Conservation (phyloP, 2,113 vertebrate genomes). For the Anguilla rostrata region DNA sequence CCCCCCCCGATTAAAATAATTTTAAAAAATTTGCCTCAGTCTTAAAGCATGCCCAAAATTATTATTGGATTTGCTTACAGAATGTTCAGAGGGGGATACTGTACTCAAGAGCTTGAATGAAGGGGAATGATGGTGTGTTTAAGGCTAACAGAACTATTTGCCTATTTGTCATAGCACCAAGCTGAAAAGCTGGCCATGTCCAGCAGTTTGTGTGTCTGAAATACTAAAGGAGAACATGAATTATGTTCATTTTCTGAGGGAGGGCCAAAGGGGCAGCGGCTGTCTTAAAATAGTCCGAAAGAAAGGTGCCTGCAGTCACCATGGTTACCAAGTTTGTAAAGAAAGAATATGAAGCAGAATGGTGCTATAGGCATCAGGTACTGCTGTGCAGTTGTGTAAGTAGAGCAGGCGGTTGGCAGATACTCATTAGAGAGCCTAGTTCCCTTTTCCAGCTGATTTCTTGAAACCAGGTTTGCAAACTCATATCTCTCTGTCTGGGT, state of each 20-base stretch:
- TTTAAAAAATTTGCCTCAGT: too few species aligned
- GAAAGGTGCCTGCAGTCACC: constrained; percentile 3
- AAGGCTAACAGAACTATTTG: background rate
- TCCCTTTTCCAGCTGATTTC: background rate
- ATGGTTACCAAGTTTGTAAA: background rate
- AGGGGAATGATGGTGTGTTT: background rate
- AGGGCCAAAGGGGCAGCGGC: background rate
- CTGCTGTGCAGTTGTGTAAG: background rate
- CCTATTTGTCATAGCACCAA: background rate
- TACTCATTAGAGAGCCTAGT: background rate
- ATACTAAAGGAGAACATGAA: background rate
- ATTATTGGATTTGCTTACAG: too few species aligned
- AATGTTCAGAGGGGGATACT: background rate
- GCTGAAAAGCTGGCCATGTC: background rate
- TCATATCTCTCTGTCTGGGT: background rate
- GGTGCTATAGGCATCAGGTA: background rate
- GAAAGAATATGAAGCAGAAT: background rate
- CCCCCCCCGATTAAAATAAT: too few species aligned
- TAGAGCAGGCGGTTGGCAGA: background rate
- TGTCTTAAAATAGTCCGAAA: background rate
- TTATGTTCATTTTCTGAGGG: background rate
- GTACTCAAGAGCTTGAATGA: background rate
- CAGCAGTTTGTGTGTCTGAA: background rate
- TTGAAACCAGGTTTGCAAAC: background rate
- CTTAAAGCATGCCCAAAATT: too few species aligned